Evolutionary conservation across 2,797 vertebrate genomes (phyloP).

Genomic region (Argya squamiceps): DNA sequence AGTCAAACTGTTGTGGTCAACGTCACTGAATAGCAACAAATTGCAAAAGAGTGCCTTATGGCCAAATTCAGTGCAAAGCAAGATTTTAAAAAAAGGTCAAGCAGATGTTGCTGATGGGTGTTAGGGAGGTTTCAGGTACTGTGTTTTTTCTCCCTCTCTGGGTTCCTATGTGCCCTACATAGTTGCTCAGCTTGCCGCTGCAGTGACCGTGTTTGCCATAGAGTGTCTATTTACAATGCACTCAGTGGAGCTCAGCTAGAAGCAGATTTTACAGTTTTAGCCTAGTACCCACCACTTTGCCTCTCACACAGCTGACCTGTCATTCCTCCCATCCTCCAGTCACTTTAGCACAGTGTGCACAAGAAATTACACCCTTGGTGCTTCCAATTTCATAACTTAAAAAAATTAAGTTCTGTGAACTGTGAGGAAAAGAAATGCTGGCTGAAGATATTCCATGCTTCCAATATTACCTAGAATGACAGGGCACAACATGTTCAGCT

Average conservation of each 20-base stretch:
- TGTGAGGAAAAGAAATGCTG: not conserved
- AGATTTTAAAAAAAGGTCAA: not conserved
- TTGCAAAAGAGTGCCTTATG: not conserved
- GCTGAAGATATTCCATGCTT: not conserved
- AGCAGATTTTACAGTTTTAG: not conserved
- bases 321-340: not conserved
- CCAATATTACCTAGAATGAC: not conserved
- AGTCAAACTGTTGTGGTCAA: not conserved
- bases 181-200: not conserved
- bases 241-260: not conserved
- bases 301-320: not conserved
- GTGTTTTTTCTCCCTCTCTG: not conserved
- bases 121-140: not conserved
- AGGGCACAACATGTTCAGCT: not conserved
- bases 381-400: not conserved
- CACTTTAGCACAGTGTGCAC: not conserved
- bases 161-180: not conserved
- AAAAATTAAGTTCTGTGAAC: not conserved
- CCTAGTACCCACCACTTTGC: not conserved
- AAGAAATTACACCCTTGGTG: not conserved
- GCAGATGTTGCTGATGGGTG: not conserved
- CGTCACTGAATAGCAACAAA: not conserved
- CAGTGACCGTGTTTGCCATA: not conserved
- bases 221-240: not conserved
- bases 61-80: not conserved